These are phyloP conservation scores for Macrotus californicus DNA, from an alignment of 2,113 vertebrate species.

Conservation along the genomic window DNA sequence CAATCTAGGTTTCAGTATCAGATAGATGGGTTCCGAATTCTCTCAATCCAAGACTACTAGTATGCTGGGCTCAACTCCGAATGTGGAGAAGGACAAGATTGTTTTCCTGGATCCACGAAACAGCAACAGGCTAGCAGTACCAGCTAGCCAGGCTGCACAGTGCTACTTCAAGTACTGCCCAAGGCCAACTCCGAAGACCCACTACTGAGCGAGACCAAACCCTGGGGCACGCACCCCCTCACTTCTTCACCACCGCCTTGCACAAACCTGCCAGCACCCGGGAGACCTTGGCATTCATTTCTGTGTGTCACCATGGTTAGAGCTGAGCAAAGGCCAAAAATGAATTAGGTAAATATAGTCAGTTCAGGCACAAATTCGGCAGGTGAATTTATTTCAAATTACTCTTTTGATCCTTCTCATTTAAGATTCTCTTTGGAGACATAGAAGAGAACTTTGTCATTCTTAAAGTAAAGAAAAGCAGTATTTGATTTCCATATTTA, in stretches of 20 bases:
- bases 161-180: background rate
- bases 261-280: background rate
- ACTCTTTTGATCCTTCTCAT: conserved; percentile 25
- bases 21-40: background rate
- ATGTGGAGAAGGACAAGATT: background rate
- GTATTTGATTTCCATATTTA: conserved; percentile 50
- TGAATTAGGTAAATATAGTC: conserved; percentile 57
- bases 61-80: background rate
- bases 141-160: conserved; percentile 13
- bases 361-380: conserved; percentile 52
- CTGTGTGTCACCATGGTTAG: conserved; percentile 22
- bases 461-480: conserved; percentile 42
- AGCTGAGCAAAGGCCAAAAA: conserved; percentile 57
- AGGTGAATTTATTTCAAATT: conserved; percentile 68
- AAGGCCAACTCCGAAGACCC: background rate
- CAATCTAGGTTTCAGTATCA: background rate
- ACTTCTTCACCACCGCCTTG: background rate
- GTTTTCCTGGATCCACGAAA: background rate
- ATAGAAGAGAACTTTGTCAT: background rate
- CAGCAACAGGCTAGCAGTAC: background rate
- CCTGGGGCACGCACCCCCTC: background rate
- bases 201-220: conserved; percentile 2
- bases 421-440: conserved; percentile 42
- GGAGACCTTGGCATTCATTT: conserved; percentile 28
- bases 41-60: background rate